A percentile compares a stretch with the other conserved stretches of the same genome.
Conservation (phyloP, 2,888 invertebrate species). For the Nebria brevicollis region DNA sequence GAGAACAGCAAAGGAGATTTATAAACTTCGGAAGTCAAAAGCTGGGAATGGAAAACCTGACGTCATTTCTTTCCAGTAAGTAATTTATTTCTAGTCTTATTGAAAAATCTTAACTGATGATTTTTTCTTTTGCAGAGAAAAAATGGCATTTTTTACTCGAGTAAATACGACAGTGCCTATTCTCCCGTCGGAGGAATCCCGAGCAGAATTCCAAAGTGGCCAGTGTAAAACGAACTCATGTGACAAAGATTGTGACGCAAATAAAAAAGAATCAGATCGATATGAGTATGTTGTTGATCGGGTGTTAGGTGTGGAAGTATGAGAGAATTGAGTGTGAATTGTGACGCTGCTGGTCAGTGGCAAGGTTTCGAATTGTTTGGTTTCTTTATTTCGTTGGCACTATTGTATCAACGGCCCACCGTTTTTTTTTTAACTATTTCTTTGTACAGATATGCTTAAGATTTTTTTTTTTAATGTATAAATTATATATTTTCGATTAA, state of each 20-base stretch:
- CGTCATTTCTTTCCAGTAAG: conserved; percentile 91
- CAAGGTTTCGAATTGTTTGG: neutral
- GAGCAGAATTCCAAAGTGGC: conserved; percentile 52
- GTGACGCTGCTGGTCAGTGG: conserved; percentile 40
- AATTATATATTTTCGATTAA: conserved; percentile 31
- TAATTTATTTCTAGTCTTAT: conserved; percentile 52
- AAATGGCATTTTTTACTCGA: conserved; percentile 95
- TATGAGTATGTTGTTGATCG: conserved; percentile 87
- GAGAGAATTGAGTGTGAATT: conserved; percentile 54
- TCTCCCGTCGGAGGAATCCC: conserved; percentile 74
- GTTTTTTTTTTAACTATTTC: conserved; percentile 12
- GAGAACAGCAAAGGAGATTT: conserved; percentile 91
- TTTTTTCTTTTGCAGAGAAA: conserved; percentile 77
- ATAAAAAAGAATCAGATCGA: conserved; percentile 64
- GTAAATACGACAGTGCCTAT: conserved; percentile 80
- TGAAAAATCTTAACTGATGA: conserved; percentile 18
- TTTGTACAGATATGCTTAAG: conserved; percentile 1
- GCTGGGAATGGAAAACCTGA: conserved; percentile 91
- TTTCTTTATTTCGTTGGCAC: conserved; percentile 17
- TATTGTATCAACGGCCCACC: conserved; percentile 23
- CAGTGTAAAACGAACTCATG: conserved; percentile 52
- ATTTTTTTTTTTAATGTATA: neutral
- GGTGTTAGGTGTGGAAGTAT: conserved; percentile 86
- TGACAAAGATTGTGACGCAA: conserved; percentile 61
- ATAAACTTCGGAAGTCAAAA: conserved; percentile 86